Conservation (phyloP, 2,113 vertebrate species). For the Morone chrysops region DNA sequence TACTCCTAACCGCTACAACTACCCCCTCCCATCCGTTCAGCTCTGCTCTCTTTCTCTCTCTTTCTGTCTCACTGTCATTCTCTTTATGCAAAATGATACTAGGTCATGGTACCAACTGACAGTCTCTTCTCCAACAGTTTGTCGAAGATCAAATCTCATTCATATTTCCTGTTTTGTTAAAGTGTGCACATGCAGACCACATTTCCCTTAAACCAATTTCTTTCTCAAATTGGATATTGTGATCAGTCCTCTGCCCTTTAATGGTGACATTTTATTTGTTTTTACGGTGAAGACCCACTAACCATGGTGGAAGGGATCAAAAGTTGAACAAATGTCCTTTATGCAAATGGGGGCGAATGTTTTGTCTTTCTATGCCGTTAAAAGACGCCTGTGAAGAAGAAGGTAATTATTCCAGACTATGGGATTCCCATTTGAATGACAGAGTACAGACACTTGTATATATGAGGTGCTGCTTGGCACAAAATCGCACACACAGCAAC, state of each 20-base stretch:
- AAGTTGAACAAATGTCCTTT: no score
- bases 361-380: no score
- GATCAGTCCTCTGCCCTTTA: not conserved
- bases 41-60: not conserved
- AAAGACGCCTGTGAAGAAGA: no score
- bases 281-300: not conserved
- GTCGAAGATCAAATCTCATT: not conserved
- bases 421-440: no score
- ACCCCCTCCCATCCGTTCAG: not conserved
- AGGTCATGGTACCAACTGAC: constrained; percentile 8
- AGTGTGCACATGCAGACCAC: not conserved
- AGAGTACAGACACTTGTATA: no score
- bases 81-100: constrained; percentile 11
- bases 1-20: constrained; percentile 21
- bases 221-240: not conserved
- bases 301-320: no score
- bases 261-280: not conserved
- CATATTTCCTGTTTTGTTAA: not conserved
- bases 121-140: not conserved
- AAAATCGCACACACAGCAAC: no score
- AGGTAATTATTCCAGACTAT: no score
- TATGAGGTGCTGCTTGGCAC: no score
- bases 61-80: constrained; percentile 10
- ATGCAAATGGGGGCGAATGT: no score
- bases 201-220: not conserved